These are phyloP conservation scores for Toxotes jaculatrix DNA, from an alignment of 2,113 vertebrate genomes.

Conservation along the genomic window DNA sequence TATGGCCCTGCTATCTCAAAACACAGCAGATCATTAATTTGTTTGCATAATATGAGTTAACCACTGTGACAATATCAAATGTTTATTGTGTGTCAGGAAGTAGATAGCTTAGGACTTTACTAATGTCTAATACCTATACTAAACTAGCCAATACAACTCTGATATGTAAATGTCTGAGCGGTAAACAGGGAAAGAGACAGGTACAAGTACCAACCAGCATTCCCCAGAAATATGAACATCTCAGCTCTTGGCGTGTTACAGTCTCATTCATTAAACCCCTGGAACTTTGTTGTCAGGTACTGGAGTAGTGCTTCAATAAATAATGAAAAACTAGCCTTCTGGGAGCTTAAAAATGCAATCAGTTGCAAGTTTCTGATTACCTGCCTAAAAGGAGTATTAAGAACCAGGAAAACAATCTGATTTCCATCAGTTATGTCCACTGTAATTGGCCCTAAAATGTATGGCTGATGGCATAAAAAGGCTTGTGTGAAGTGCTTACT, in stretches of 20 bases:
- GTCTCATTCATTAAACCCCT: conserved; percentile 51
- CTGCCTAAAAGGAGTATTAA: conserved; percentile 35
- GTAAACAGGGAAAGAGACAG: background rate
- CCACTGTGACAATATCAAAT: background rate
- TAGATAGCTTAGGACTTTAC: background rate
- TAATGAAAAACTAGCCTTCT: conserved; percentile 34
- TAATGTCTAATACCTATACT: background rate
- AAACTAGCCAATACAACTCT: too few relatives aligned
- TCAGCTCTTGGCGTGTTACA: conserved; percentile 20
- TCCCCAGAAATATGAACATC: background rate
- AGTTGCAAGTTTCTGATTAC: conserved; percentile 43
- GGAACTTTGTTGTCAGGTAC: conserved; percentile 37
- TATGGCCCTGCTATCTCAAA: background rate
- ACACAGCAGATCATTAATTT: background rate
- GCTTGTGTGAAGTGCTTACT: background rate
- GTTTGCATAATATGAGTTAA: background rate
- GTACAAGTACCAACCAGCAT: background rate
- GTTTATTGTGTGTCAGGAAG: background rate
- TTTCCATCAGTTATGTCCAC: conserved; percentile 11
- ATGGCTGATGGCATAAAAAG: conserved; percentile 10
- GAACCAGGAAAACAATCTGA: background rate
- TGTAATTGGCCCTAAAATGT: conserved; percentile 12
- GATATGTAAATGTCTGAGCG: background rate
- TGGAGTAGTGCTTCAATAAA: conserved; percentile 56
- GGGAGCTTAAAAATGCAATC: conserved; percentile 32